Evolutionary conservation across 2,797 vertebrate genomes (phyloP), one percentile per base, ranked within the genome.

Genomic region (Ctenosaura bakeri): DNA sequence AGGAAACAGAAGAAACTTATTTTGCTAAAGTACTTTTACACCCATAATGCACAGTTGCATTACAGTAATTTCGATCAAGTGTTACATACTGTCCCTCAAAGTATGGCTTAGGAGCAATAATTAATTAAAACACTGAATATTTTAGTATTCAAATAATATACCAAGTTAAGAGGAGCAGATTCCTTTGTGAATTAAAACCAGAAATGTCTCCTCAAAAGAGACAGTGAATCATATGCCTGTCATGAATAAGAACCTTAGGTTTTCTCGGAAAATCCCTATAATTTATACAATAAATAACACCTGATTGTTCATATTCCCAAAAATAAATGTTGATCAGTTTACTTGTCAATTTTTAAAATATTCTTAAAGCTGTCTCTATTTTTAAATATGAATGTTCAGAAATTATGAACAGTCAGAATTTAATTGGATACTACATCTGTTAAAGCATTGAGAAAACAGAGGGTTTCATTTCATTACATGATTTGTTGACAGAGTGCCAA

Each of bases 111-210:
- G 91, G 92, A 90, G 92, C 88, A 90, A 81, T 92, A 94, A 90
- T 91, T 91, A 86, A 88, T 95, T 92, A 90, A 95, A 90, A 64
- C 5, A 52, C 92, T 89, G 79, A 56, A 96, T 94, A 94, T 92
- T 92, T 94, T 86, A 95, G 74, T 82, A 26, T 92, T 76, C 78
- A 24, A 87, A 93, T 69, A 87, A 89, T 94, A 91, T 94, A 88
- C 88, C 42, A 93, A 87, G 86, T 80, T 92, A 94, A 96, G 96
- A 64, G 95, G 94, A 94, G 95, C 94, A 94, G 90, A 86, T 97
- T 97, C 95, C 96, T 93, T 95, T 91, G 88, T 86, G 29, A 92
- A 42, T 90, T 95, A 92, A 46, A 93, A 90, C 88, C 82, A 69
- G 74, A 91, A 90, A 93, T 96, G 88, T 91, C 24, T 94, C 83